Evolutionary conservation across 2,113 vertebrate genomes (phyloP).

Genomic region (Guaruba guarouba): DNA sequence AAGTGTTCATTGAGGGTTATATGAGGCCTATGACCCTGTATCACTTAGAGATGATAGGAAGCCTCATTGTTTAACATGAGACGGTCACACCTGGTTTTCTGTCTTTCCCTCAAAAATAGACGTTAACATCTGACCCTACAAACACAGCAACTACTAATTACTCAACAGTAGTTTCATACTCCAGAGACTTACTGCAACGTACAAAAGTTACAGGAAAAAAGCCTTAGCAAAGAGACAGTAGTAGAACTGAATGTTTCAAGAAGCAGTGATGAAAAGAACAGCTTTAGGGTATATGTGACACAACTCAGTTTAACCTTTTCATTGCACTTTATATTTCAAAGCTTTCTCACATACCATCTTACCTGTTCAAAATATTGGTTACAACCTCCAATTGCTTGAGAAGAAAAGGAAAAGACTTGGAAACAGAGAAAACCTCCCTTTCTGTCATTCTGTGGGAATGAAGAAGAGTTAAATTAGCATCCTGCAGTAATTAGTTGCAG

Average conservation of each 20-base stretch:
- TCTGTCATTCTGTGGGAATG: conserved; percentile 88
- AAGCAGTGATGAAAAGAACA: not conserved
- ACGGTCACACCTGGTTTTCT: not conserved
- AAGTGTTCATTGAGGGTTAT: not conserved
- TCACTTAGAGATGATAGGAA: not conserved
- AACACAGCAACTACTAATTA: not conserved
- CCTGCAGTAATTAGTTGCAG: not conserved
- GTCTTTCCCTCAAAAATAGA: not conserved
- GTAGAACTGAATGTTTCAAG: not conserved
- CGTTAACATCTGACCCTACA: not conserved
- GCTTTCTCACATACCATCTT: conserved; percentile 17
- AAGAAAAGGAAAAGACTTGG: conserved; percentile 91
- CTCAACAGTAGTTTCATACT: not conserved
- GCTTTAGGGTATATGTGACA: not conserved
- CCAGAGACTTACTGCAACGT: not conserved
- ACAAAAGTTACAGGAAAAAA: not conserved
- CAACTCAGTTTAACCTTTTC: not conserved
- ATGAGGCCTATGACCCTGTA: not conserved
- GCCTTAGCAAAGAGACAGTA: not conserved
- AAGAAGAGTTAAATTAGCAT: not conserved
- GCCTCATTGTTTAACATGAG: not conserved
- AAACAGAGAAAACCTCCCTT: conserved; percentile 92
- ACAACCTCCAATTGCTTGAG: conserved; percentile 87
- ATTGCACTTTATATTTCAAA: not conserved
- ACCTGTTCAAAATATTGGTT: conserved; percentile 86